Base-by-base conservation (phyloP, 2,113 vertebrate species). In the Etheostoma spectabile region DNA sequence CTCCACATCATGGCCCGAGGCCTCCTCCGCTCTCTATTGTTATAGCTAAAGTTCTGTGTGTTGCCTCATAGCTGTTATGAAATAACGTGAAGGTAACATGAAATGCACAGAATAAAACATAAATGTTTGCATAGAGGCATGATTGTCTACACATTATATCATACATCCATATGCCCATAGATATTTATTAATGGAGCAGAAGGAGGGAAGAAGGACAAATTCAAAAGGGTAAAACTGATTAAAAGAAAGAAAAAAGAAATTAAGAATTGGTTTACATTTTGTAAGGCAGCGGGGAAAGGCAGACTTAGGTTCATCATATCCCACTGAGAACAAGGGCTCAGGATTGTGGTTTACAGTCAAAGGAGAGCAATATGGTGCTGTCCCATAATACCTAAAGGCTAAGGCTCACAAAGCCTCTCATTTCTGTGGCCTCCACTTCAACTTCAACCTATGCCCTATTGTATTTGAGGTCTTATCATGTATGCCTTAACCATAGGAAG, bases 331-430 rank as follows among this genome's bases (percentile, higher is more conserved):
- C 53, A 69, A 51, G 35, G 22, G 74, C 56, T 88, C 70, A 80
- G 71, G 45, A 64, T 71, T 79, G 79, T 83, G 79, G 60, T 24
- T 85, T 70, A 76, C 49, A 77, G 63, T 74, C 61, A 87, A 85
- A 70, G 60, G 52, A 72, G 15, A 57, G 53, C 62, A 80, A 82
- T 82, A 46, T 85, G 63, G 14, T 77, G 51, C 77, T 74, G 67
- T 81, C 84, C 75, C 82, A 68, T 7, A 45, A 64, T 80, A 71
- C 62, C 80, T 69, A 38, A 78, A 64, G 77, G 82, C 84, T 74
- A 51, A 74, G 46, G 74, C 60, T 81, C 53, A 76, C 48, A 85
- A 90, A 83, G 79, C 64, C 62, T 80, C 38, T 73, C 59, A 77
- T 87, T 89, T 86, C 74, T 83, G 57, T 78, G 75, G 18, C 78